Conservation (phyloP, 2,113 vertebrate genomes). For the Sminthopsis crassicaudata region DNA sequence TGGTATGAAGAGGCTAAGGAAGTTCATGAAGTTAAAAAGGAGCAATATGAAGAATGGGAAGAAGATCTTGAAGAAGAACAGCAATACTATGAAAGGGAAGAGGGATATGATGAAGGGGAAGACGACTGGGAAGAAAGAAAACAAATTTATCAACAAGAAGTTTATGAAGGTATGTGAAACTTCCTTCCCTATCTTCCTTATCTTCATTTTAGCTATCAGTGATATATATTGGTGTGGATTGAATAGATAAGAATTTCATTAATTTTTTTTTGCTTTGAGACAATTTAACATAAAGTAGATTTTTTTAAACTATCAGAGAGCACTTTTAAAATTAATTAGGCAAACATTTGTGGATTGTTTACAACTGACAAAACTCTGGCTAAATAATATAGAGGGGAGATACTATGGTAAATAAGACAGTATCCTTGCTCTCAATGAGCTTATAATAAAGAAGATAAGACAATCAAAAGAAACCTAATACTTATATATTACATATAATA, state of each 20-base stretch:
- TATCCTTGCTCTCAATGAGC: not conserved
- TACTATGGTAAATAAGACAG: not conserved
- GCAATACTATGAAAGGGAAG: constrained; percentile 77
- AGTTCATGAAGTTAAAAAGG: constrained; percentile 64
- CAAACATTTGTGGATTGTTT: not conserved
- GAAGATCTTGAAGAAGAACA: constrained; percentile 84
- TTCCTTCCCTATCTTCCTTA: constrained; percentile 20
- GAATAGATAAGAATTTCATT: not conserved
- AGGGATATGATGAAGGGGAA: constrained; percentile 84
- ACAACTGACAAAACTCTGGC: not conserved
- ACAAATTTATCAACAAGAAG: constrained; percentile 80
- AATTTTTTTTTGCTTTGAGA: not conserved
- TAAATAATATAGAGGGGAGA: not conserved
- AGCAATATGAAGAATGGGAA: constrained; percentile 86
- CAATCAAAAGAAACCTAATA: not conserved
- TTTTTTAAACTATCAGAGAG: not conserved
- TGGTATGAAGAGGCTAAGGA: constrained; percentile 78
- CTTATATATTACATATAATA: too few species aligned
- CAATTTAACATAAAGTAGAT: not conserved
- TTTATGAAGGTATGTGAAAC: constrained; percentile 82
- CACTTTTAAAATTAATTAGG: not conserved
- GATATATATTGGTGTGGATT: constrained; percentile 22
- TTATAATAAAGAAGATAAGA: not conserved
- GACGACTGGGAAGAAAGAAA: constrained; percentile 84
- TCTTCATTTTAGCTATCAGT: not conserved